Base-by-base conservation (phyloP, 53 echinoderm and acorn worm genomes). In the Luidia sarsii region DNA sequence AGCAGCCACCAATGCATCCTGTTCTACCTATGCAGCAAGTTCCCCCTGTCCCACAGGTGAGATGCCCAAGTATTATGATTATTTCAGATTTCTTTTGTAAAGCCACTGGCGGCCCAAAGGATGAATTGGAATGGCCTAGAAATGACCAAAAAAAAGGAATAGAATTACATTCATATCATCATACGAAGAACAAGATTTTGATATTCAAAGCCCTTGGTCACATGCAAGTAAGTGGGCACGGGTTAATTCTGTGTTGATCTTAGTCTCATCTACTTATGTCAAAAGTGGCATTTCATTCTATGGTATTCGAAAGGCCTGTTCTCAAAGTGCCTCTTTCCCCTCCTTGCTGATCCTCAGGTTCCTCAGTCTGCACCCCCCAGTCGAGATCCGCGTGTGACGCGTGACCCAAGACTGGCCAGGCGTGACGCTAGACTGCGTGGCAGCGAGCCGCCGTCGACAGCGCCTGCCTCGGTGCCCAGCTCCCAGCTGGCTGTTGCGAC, bases 401-500 rank as follows among this genome's bases (percentile, higher is more conserved):
- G 87, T 41, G 93, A 92, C 50, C 94, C 94, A 23, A 65, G 94
- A 27, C 32, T 82, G 41, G 85, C 89, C 22, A 36, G 73, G 15
- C 82, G 95, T 70, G 95, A 95, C 80, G 92, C 95, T 8, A 88
- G 94, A 57, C 38, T 82, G 5, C 73, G 86, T 25, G 65, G 69
- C 28, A 72, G 20, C 59, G 57, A 77, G 43, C 53, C 33, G 33
- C 18, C 60, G 11, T 11, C 51, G 3, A 16, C 77, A 0, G 48
- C 20, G 0, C 31, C 79, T 39, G 56, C 67, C 24, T 39, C 75
- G 7, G 28, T 36, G 11, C 24, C 68, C 34, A 66, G 34, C 16
- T 43, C 56, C 13, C 27, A 70, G 2, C 32, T 74, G 4, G 62
- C 68, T 32, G 62, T 64, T 1, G 77, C 77, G 7, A 59, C 77